Percentiles rank a stretch among this genome's conserved stretches.
Conservation (phyloP, 2,113 vertebrate species). For the Rhinopomastus cyanomelas region DNA sequence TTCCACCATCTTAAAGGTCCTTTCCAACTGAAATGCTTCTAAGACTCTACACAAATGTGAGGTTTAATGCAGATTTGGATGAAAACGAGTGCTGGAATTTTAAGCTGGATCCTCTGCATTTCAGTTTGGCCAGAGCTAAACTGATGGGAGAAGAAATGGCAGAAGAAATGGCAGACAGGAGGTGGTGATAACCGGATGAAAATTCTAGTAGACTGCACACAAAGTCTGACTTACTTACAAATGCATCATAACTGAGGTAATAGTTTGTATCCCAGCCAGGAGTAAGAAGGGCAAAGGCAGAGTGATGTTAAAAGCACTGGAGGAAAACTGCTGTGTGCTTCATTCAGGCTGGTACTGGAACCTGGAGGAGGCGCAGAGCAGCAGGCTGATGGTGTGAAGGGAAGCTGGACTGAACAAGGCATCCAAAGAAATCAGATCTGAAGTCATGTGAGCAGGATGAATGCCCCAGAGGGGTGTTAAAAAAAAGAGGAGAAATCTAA, state of each 20-base stretch:
- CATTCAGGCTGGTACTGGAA: neutral
- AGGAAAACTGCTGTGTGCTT: neutral
- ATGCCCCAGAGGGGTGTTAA: slow-evolving; percentile 43
- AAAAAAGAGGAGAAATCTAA: slow-evolving; percentile 47
- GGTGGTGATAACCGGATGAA: slow-evolving; percentile 30
- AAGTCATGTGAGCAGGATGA: slow-evolving; percentile 52
- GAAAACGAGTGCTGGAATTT: neutral
- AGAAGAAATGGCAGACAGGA: neutral
- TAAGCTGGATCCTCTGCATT: neutral
- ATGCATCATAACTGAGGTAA: slow-evolving; percentile 4
- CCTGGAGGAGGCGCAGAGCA: neutral
- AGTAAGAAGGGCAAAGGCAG: neutral
- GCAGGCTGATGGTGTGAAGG: slow-evolving; percentile 17
- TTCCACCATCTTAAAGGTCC: too few relatives aligned
- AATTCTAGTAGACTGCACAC: neutral
- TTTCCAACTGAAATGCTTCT: neutral
- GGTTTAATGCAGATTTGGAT: neutral
- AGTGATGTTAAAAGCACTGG: neutral
- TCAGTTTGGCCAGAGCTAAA: neutral
- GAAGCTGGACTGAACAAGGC: slow-evolving; percentile 40
- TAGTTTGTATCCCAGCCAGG: slow-evolving; percentile 18
- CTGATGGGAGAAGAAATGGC: neutral
- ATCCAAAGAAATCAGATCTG: slow-evolving; percentile 53
- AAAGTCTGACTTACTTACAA: slow-evolving; percentile 25
- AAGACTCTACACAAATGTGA: neutral